Base-by-base conservation (phyloP, 2,113 vertebrate genomes). In the Merops nubicus region DNA sequence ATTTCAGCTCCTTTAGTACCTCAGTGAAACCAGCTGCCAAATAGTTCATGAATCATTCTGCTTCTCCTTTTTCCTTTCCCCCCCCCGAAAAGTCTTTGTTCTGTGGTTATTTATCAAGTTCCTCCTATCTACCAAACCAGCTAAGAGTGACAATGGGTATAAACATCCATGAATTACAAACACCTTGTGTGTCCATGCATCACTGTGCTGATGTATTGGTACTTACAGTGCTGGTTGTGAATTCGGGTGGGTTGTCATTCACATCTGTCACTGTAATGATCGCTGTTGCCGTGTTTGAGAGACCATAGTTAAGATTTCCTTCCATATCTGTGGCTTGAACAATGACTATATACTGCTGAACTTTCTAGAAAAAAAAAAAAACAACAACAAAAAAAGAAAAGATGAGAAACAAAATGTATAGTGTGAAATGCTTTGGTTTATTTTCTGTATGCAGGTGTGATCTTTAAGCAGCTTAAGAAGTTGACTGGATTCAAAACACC, bases 291-390 rank as follows among this genome's bases (percentile, higher is more conserved):
- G 99, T 99, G 98, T 99, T 99, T 5, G 99, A 99, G 82, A 99
- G 98, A 54, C 99, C 99, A 2, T 99, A 99, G 98, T 99, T 99
- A 5, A 99, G 97, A 76, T 99, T 99, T 23, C 99, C 99, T 92
- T 99, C 99, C 99, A 99, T 99, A 95, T 99, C 99, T 0, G 99
- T 99, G 91, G 99, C 99, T 97, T 99, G 99, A 70, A 99, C 95
- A 19, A 99, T 99, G 95, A 99, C 98, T 6, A 98, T 99, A 84
- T 99, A 99, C 97, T 99, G 99, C 76, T 99, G 99, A 64, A 99
- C 99, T 99, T 99, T 99, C 99, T 99, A 97, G 76, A 89, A 89
- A 57, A 7, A 22, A 77, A 54, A 26, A 18, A 22, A 22, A 25
- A 14, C n/a, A n/a, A n/a, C n/a, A n/a, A n/a, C n/a, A 42, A 22